Evolutionary conservation across 2,888 invertebrate species (phyloP), one percentile per base, ranked within the genome.

Genomic region (Cheiracanthium punctorium): DNA sequence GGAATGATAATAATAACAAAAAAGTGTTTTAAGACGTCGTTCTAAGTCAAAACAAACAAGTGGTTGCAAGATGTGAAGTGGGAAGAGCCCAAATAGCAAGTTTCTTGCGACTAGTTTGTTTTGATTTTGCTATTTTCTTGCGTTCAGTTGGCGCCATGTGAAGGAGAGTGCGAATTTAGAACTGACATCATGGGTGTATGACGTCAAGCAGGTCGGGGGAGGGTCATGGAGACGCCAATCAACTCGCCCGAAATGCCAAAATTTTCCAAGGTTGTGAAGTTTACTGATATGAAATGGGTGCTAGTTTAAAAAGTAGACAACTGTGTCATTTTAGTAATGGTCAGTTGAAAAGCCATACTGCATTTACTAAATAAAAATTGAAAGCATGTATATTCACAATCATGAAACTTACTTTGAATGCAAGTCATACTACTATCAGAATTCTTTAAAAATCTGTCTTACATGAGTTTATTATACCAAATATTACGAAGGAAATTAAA

Each of bases 171-270:
- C 80, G 80, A 86, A 86, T 86, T 75, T 80, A 80, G 80, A 75
- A n/a, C 80, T 86, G 85, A 86, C 85, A 86, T 86, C 85, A 80
- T 75, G 71, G 41, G 65, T 33, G 71, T 52, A 74, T 85, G 79
- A 74, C 74, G 79, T 77, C 72, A 67, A 65, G 52, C 24, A 29
- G 82, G 71, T 71, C 43, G 72, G 52, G 64, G 20, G 28, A 41
- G 48, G 77, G 82, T 84, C 82, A 84, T 52, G 79, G 79, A 58
- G 72, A 41, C 74, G 76, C 82, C 71, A 72, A 76, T 82, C 64
- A 65, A 64, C 33, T 24, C 12, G 17, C 58, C 1, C 4, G 14
- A 24, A 58, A 24, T 17, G 58, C 24, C 24, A 4, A 58, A 24
- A 24, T 20, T 58, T 58, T 58, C 12, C 58, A 58, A 58, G 58